Percentiles rank a stretch among this genome's conserved stretches.
Evolutionary conservation across 2,888 invertebrate species (phyloP).

Genomic region (Drosophila neonasuta): DNA sequence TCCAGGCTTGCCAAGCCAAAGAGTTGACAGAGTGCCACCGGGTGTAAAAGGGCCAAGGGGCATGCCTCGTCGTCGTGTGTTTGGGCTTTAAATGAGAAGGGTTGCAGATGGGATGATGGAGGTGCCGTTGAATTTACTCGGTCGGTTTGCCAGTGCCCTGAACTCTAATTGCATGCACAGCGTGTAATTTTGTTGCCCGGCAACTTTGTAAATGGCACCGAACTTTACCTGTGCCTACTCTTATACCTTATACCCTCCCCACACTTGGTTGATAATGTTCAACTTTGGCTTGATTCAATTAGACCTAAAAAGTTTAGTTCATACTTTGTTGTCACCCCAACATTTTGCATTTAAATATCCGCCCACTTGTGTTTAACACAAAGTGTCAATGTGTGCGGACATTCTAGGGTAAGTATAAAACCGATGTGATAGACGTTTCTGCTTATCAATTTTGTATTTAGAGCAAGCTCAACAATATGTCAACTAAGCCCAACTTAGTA

Average conservation of each 20-base stretch:
- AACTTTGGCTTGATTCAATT: constrained; percentile 52
- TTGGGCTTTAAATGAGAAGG: background rate
- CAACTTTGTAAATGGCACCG: constrained; percentile 40
- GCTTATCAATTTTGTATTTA: too few relatives aligned
- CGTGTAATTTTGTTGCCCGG: constrained; percentile 46
- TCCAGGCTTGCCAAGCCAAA: constrained; percentile 13
- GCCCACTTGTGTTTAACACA: background rate
- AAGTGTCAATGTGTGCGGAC: too few relatives aligned
- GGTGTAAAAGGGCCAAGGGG: background rate
- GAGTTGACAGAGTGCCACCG: constrained; percentile 35
- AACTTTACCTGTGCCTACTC: constrained; percentile 35
- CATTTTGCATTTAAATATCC: constrained; percentile 10
- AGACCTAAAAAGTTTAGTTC: constrained; percentile 38
- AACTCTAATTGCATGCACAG: constrained; percentile 56
- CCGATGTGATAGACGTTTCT: too few relatives aligned
- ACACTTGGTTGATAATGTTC: constrained; percentile 22
- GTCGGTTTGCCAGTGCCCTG: constrained; percentile 9
- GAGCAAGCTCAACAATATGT: too few relatives aligned
- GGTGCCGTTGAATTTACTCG: constrained; percentile 13
- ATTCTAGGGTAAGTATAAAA: too few relatives aligned
- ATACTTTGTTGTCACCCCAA: constrained; percentile 40
- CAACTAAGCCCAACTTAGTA: too few relatives aligned
- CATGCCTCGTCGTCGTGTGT: background rate
- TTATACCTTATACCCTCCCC: background rate
- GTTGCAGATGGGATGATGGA: background rate